Base-by-base conservation (phyloP, 2,888 invertebrate genomes). In the Allacma fusca region DNA sequence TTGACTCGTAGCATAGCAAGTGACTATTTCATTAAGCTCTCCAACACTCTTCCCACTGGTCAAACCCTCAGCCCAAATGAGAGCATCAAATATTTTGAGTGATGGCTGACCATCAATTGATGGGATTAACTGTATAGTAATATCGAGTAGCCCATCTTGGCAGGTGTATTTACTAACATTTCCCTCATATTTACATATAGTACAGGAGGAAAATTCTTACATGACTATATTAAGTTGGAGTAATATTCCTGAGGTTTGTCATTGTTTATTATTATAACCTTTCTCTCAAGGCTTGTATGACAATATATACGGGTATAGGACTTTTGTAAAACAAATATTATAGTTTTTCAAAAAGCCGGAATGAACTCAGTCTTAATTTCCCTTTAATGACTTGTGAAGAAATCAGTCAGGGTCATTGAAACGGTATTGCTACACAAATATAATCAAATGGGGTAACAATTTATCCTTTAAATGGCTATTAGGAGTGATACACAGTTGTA, bases 181-280 rank as follows among this genome's bases (percentile, higher is more conserved):
- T n/a, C n/a, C n/a, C n/a, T n/a, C n/a, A n/a, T n/a, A n/a, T n/a
- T n/a, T n/a, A n/a, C n/a, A n/a, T n/a, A n/a, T n/a, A n/a, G n/a
- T n/a, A n/a, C n/a, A n/a, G n/a, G n/a, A n/a, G 62, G 62, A 62
- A 62, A 62, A 62, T 62, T 62, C 62, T 62, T 62, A 62, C 62
- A 23, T n/a, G n/a, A n/a, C n/a, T n/a, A n/a, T n/a, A n/a, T n/a
- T n/a, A n/a, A n/a, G n/a, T n/a, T n/a, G n/a, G n/a, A n/a, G n/a
- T n/a, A n/a, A n/a, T n/a, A n/a, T n/a, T n/a, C n/a, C n/a, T 21
- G 26, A 7, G 23, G 4, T 7, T 34, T 4, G 34, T 34, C 34
- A 34, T 34, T 34, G 34, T 9, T 9, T 34, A 34, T 34, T n/a
- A n/a, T n/a, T n/a, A n/a, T n/a, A n/a, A n/a, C n/a, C 19, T 16